Evolutionary conservation across 1,140 invertebrate species (phyloP).

Genomic region (Temnothorax curvispinosus): DNA sequence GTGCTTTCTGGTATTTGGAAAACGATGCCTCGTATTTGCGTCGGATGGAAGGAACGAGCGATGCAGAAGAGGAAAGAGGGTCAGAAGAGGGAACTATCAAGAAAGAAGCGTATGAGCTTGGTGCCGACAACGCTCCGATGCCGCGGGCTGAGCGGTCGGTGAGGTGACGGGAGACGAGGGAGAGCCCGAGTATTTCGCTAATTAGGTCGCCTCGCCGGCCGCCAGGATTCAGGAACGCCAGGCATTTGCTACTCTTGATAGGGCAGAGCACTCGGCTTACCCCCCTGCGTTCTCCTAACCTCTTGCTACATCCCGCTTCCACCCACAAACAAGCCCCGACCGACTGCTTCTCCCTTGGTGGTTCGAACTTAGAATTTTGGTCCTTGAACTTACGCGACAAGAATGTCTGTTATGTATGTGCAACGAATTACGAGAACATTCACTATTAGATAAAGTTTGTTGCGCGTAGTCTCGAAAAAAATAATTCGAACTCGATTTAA

Average conservation of each 20-base stretch:
- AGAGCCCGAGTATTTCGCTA: slow-evolving; percentile 81
- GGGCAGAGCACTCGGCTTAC: slow-evolving; percentile 62
- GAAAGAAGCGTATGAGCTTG: slow-evolving; percentile 64
- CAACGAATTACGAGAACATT: slow-evolving; percentile 3
- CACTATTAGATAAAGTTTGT: not conserved
- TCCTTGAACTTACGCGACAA: slow-evolving; percentile 52
- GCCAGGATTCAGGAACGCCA: slow-evolving; percentile 81
- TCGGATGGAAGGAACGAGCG: slow-evolving; percentile 42
- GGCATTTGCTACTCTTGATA: slow-evolving; percentile 80
- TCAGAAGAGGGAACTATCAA: slow-evolving; percentile 44
- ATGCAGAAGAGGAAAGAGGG: slow-evolving; percentile 44
- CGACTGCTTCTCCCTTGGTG: slow-evolving; percentile 34
- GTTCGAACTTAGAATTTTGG: slow-evolving; percentile 51
- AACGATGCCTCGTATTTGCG: slow-evolving; percentile 78
- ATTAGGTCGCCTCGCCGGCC: slow-evolving; percentile 82
- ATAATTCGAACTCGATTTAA: not conserved
- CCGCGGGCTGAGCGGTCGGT: slow-evolving; percentile 38
- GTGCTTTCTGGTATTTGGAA: slow-evolving; percentile 79
- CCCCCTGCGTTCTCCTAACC: slow-evolving; percentile 50
- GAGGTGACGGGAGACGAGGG: slow-evolving; percentile 2
- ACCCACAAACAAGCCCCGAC: slow-evolving; percentile 38
- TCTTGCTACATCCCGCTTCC: slow-evolving; percentile 1
- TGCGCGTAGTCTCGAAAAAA: not conserved
- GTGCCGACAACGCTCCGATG: slow-evolving; percentile 38
- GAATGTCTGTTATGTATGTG: slow-evolving; percentile 30